These are phyloP conservation scores for Colossoma macropomum DNA, from an alignment of 2,113 vertebrate species.

Conservation along the genomic window DNA sequence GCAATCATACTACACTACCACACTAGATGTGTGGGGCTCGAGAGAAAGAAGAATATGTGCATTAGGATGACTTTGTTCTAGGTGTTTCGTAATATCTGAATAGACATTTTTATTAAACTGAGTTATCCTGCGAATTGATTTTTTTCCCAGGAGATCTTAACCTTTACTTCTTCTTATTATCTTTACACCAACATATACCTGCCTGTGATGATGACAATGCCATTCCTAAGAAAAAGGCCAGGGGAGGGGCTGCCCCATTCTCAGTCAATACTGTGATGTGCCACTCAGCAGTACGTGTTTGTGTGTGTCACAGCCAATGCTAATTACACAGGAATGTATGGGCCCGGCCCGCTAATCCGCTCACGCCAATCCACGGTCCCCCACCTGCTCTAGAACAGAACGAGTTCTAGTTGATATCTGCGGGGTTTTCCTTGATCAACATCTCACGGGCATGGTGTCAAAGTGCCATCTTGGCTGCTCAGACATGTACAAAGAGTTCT, in stretches of 20 bases:
- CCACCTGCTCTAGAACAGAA: slow-evolving; percentile 68
- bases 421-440: slow-evolving; percentile 64
- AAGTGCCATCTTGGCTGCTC: slow-evolving; percentile 53
- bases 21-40: neutral
- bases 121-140: neutral
- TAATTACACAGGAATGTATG: slow-evolving; percentile 81
- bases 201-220: neutral
- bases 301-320: slow-evolving; percentile 60
- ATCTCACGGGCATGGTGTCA: slow-evolving; percentile 51
- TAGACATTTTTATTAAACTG: neutral
- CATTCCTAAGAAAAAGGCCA: slow-evolving; percentile 2
- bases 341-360: slow-evolving; percentile 73
- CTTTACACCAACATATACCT: slow-evolving; percentile 2
- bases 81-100: neutral
- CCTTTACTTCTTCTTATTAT: neutral
- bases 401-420: slow-evolving; percentile 58
- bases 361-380: slow-evolving; percentile 69
- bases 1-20: slow-evolving; percentile 43
- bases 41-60: neutral
- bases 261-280: slow-evolving; percentile 22
- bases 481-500: slow-evolving; percentile 58
- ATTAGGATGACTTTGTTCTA: neutral
- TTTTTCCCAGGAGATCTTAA: neutral
- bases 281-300: slow-evolving; percentile 33
- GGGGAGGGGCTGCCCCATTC: slow-evolving; percentile 15